Evolutionary conservation across 2,888 invertebrate species (phyloP).

Genomic region (Eilema depressum): DNA sequence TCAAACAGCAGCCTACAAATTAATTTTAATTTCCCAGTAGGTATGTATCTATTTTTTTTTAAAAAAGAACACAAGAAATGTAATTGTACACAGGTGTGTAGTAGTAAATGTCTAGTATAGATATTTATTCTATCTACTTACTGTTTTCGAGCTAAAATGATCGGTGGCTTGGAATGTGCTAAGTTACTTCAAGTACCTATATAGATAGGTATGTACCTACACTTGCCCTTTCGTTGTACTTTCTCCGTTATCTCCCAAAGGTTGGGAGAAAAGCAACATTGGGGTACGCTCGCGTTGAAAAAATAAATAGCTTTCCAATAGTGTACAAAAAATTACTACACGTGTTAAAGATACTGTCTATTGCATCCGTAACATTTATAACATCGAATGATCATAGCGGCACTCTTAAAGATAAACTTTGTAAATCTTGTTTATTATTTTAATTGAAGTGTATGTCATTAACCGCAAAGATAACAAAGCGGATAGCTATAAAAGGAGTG

Average conservation of each 20-base stretch:
- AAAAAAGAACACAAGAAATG: no score
- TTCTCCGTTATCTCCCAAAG: background rate
- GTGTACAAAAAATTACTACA: no score
- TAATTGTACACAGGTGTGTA: no score
- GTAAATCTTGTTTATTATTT: constrained; percentile 38
- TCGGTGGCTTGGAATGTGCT: no score
- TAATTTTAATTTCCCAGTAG: no score
- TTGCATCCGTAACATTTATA: background rate
- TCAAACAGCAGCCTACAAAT: no score
- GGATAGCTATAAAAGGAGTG: constrained; percentile 56
- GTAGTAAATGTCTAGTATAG: no score
- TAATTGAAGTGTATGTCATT: constrained; percentile 46
- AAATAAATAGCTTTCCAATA: background rate
- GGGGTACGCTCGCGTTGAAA: background rate
- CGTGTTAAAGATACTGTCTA: background rate
- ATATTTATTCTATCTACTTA: no score
- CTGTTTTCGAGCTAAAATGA: no score
- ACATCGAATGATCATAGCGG: constrained; percentile 21
- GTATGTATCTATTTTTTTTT: no score
- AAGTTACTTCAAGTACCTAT: background rate
- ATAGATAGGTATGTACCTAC: background rate
- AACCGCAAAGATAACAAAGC: constrained; percentile 54
- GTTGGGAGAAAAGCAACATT: background rate
- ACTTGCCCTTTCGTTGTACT: background rate
- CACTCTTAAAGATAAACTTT: constrained; percentile 28